These are phyloP conservation scores for Acropternis orthonyx DNA, from an alignment of 2,797 vertebrate genomes.

Conservation along the genomic window DNA sequence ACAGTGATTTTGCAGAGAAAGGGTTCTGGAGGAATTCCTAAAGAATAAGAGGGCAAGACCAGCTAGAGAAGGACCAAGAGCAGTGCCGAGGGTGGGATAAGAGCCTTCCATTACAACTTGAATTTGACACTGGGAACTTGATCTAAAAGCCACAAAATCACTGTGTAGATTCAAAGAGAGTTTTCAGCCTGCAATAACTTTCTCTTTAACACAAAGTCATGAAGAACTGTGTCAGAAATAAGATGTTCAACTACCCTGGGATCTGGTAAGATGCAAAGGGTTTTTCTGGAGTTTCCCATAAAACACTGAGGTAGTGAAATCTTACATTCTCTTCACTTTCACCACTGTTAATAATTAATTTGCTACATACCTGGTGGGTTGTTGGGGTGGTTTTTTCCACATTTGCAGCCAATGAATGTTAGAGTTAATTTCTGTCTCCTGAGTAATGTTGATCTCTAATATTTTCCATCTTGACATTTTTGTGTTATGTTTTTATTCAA, in stretches of 20 bases:
- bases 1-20: neutral
- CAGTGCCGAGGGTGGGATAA: neutral
- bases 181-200: neutral
- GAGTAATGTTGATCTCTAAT: neutral
- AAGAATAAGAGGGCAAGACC: neutral
- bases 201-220: neutral
- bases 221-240: neutral
- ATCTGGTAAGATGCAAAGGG: neutral
- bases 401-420: neutral
- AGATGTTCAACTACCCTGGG: neutral
- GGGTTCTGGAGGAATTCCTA: neutral
- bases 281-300: neutral
- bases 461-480: neutral
- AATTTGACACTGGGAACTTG: neutral
- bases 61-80: neutral
- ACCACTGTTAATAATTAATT: neutral
- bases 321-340: slow-evolving; percentile 21
- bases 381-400: neutral
- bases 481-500: neutral
- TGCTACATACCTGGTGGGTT: neutral
- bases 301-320: neutral
- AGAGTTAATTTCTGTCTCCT: neutral
- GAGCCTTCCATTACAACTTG: rapidly evolving
- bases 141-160: neutral
- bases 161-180: neutral